These are phyloP conservation scores for Argyra leucocephala DNA, from an alignment of 2,888 invertebrate species.

Conservation along the genomic window DNA sequence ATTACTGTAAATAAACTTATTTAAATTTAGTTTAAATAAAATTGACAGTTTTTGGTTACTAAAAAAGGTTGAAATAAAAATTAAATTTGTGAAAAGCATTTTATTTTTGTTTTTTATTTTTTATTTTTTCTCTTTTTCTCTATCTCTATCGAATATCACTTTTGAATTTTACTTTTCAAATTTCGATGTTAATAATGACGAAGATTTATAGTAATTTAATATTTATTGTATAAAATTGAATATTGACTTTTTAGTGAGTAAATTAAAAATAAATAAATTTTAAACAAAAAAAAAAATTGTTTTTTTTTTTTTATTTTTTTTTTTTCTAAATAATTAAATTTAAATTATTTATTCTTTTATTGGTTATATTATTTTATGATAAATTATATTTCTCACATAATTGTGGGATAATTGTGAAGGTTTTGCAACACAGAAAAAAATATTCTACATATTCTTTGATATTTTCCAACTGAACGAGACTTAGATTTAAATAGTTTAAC, in stretches of 20 bases:
- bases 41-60: not conserved
- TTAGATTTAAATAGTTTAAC: no score
- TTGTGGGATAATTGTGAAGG: no score
- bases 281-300: not conserved
- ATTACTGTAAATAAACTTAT: not conserved
- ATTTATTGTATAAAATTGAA: not conserved
- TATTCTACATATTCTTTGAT: no score
- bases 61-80: not conserved
- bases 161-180: not conserved
- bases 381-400: no score
- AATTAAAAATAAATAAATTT: not conserved
- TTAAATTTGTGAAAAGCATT: no score
- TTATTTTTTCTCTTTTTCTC: not conserved
- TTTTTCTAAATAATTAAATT: no score
- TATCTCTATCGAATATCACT: not conserved
- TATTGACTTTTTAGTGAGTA: not conserved
- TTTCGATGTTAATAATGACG: not conserved
- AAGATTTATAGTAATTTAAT: conserved; percentile 1
- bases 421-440: no score
- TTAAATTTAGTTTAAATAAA: not conserved
- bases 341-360: no score
- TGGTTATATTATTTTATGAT: no score
- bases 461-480: no score
- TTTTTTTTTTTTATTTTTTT: no score
- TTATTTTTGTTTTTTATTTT: not conserved